phyloP scores from a whole-genome alignment of 2,888 invertebrate species.

The Drosophila lacicola region DNA sequence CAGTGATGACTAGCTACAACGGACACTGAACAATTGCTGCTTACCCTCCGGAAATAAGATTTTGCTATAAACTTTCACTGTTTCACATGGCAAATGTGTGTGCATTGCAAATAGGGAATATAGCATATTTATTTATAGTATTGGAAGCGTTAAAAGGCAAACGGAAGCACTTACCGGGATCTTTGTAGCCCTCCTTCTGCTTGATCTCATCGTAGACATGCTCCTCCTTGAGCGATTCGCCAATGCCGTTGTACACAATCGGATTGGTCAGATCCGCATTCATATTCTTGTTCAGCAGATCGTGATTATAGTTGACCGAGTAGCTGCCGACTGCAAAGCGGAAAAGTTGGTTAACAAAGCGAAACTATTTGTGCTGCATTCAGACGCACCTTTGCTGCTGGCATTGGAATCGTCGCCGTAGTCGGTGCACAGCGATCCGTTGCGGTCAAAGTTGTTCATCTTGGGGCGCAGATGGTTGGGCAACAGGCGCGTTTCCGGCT shows the following conservation, averaged over 20 bases:
- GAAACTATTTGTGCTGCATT: too few species aligned
- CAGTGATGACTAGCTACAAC: constrained; percentile 36
- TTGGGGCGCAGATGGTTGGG: constrained; percentile 82
- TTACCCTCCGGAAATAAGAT: constrained; percentile 84
- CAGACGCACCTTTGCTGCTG: constrained; percentile 84
- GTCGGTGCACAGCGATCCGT: constrained; percentile 60
- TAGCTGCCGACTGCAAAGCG: constrained; percentile 85
- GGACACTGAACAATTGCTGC: constrained; percentile 51
- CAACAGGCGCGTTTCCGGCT: constrained; percentile 86
- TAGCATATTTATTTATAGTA: constrained; percentile 10
- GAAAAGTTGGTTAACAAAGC: not conserved
- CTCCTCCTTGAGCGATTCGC: constrained; percentile 90
- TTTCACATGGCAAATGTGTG: constrained; percentile 35
- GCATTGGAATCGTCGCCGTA: constrained; percentile 86
- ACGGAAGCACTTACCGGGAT: constrained; percentile 86
- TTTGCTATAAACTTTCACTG: constrained; percentile 84
- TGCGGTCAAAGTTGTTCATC: constrained; percentile 84
- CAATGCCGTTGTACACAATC: constrained; percentile 92
- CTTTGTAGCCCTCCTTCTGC: constrained; percentile 89
- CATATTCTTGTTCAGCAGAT: constrained; percentile 90
- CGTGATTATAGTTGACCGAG: constrained; percentile 88
- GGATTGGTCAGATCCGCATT: constrained; percentile 95
- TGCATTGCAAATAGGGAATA: constrained; percentile 35
- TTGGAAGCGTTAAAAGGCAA: not conserved
- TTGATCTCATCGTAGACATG: constrained; percentile 96